Base-by-base conservation (phyloP, 2,888 invertebrate genomes). In the Cephus nigrinus region DNA sequence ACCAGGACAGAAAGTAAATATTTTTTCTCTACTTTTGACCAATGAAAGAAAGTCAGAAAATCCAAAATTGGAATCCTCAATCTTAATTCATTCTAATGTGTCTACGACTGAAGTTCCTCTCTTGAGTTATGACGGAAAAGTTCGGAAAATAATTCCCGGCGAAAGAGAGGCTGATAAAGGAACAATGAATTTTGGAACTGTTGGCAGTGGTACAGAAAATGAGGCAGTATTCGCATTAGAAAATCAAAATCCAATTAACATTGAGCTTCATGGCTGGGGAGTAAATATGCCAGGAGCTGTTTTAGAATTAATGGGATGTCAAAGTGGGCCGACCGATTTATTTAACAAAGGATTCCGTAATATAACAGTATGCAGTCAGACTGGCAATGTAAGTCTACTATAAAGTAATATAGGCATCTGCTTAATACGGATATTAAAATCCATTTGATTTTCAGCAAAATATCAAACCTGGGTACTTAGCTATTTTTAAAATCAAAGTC, bases 221-320 rank as follows among this genome's bases (percentile, higher is more conserved):
- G 95, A 95, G 84, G 94, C 96, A 84, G 92, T 94, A 86, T 95
- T 96, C 91, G 94, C 95, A 40, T 90, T 97, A 68, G 92, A 94
- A 84, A 97, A 97, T 92, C 93, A 94, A 82, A 97, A 97, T 92
- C 96, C 96, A 15, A 94, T 96, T 40, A 93, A 94, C 85, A 93
- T 97, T 84, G 93, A 93, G 79, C 87, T 95, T 81, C 93, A 93
- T 81, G 93, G 93, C 68, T 93, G 94, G 92, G 93, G 93, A 73
- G 93, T 93, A 9, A 94, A 95, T 83, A 92, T 94, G 87, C 93
- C 94, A 11, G 93, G 93, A 81, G 93, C 93, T 3, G 92, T 92
- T 74, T 92, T 95, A 75, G 93, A 93, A 85, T 92, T 95, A 75
- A 90, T 94, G 84, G 95, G 95, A 68, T 95, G 95, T 85, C 93